Conservation (phyloP, 2,888 invertebrate species). For the Aproaerema taeniolella region DNA sequence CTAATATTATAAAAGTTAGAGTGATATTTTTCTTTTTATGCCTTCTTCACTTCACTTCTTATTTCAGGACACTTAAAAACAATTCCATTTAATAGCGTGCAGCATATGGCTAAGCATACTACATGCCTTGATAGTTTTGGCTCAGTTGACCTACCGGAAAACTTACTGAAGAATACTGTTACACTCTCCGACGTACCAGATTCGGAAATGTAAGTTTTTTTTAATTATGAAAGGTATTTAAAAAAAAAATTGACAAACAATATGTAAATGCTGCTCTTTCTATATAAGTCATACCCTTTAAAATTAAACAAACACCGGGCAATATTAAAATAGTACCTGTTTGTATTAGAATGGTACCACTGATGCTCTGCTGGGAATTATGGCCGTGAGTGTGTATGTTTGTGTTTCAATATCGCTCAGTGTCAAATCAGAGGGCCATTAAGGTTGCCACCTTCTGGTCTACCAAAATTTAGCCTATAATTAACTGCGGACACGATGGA, state of each 20-base stretch:
- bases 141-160: conserved; percentile 23
- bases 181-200: not conserved
- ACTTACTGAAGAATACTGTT: conserved; percentile 26
- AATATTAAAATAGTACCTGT: not conserved
- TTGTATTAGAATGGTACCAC: not conserved
- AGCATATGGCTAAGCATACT: conserved; percentile 35
- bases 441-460: too few relatives aligned
- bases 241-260: conserved; percentile 18
- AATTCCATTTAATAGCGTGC: conserved; percentile 37
- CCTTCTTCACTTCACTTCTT: not conserved
- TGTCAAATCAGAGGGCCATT: too few relatives aligned
- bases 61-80: conserved; percentile 45
- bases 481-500: too few relatives aligned
- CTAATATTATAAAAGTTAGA: not conserved
- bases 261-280: not conserved
- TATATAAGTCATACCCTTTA: not conserved
- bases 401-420: too few relatives aligned
- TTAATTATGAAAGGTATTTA: not conserved
- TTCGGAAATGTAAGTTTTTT: not conserved
- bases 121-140: conserved; percentile 35
- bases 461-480: too few relatives aligned
- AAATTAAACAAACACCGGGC: not conserved
- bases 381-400: too few relatives aligned
- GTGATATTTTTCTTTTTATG: not conserved
- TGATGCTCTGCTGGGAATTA: not conserved